Base-by-base conservation (phyloP, 2,113 vertebrate species). In the Scomber japonicus region DNA sequence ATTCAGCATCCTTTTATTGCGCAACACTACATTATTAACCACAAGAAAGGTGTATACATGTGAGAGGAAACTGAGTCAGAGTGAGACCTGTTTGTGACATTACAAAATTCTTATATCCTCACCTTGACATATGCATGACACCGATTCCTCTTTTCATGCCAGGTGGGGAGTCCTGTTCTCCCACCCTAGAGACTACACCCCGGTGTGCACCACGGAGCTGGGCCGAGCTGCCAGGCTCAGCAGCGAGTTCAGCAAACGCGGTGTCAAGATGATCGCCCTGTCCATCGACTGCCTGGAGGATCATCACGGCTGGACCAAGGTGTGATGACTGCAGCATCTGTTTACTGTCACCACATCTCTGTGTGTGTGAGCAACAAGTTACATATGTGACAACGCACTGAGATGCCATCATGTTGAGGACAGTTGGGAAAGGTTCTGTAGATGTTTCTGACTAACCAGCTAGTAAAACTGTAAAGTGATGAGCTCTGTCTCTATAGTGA, bases 91-190 rank as follows among this genome's bases (percentile, higher is more conserved):
- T 5, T 59, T 51, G 27, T 45, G 27, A 68, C 48, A 1, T 11
- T 0, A 49, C 15, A 44, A 2, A 10, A 8, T 59, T 30, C 1
- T 5, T 21, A 2, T 40, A 3, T 35, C 31, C 35, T 17, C 4
- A 10, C 2, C 35, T 13, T 14, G 19, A 11, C 2, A 7, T 1
- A n/a, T 11, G n/a, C 17, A 17, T 13, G 24, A 40, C 55, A 7
- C 57, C 11, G 1, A 44, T 5, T 2, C 4, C n/a, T 27, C 6
- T 45, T 71, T 11, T 40, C 57, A 6, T 89, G 84, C 12, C 85
- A 98, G 97, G 66, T 99, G 98, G 98, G 97, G 97, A 30, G 94
- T 99, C 86, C 94, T 99, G 65, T 99, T 98, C 92, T 98, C 98
- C 17, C 98, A 99, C 84, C 97, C 97, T 0, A 92, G 93, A 49